phyloP scores from a whole-genome alignment of 2,113 vertebrate genomes.

The Phoxinus phoxinus region DNA sequence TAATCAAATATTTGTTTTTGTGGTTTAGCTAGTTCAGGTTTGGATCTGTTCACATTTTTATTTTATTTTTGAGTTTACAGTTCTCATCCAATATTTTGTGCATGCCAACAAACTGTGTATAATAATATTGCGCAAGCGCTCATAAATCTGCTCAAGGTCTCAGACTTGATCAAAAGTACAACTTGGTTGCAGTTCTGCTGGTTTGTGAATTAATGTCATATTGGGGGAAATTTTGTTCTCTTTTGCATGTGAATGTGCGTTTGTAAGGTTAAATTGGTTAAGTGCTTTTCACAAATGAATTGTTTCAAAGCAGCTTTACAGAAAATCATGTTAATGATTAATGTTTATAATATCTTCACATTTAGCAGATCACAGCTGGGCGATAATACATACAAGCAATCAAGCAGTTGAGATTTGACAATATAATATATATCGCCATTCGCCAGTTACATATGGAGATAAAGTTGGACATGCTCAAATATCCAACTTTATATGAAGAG shows the following conservation, averaged over 20 bases:
- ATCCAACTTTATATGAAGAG: no score
- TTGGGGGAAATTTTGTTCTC: background rate
- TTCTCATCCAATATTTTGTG: background rate
- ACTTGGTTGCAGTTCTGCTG: background rate
- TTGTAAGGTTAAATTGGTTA: background rate
- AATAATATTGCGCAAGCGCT: background rate
- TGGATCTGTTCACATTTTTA: background rate
- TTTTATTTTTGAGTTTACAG: no score
- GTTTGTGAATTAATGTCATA: background rate
- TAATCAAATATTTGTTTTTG: background rate
- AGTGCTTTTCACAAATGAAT: no score
- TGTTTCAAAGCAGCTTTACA: no score
- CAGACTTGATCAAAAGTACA: background rate
- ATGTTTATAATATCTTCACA: no score
- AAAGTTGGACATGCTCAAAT: no score
- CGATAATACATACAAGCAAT: no score
- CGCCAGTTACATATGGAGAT: no score
- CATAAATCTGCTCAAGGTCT: background rate
- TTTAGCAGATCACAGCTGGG: no score
- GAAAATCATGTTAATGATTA: no score
- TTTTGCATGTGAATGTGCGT: background rate
- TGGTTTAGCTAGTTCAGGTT: conserved; percentile 2
- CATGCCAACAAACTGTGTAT: background rate
- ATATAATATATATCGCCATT: no score
- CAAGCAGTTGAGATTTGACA: no score